These are phyloP conservation scores for Lamellibrachia columna DNA, from an alignment of 2,888 invertebrate genomes.

Conservation along the genomic window DNA sequence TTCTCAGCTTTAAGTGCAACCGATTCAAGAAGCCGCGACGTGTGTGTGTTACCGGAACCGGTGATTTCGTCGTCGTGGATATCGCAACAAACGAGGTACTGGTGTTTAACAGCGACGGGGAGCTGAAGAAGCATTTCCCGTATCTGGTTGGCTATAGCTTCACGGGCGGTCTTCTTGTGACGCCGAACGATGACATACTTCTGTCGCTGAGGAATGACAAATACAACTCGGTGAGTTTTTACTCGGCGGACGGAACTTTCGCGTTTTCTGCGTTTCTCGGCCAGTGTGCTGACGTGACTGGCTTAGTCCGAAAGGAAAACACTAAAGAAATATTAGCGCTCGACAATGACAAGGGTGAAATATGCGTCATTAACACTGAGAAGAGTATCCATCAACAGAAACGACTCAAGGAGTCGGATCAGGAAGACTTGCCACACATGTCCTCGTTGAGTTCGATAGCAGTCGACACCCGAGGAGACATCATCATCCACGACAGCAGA, in stretches of 20 bases:
- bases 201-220: slow-evolving; percentile 17
- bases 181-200: not conserved
- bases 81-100: not conserved
- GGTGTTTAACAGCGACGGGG: not conserved
- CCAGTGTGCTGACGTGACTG: not conserved
- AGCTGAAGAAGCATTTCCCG: not conserved
- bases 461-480: not conserved
- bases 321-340: not conserved
- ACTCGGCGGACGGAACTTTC: slow-evolving; percentile 18
- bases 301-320: not conserved
- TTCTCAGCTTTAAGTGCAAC: not conserved
- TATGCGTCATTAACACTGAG: not conserved
- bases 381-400: slow-evolving; percentile 11
- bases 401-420: not conserved
- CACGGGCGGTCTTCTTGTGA: not conserved
- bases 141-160: slow-evolving; percentile 5
- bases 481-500: not conserved
- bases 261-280: slow-evolving; percentile 6
- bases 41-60: not conserved
- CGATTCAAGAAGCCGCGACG: not conserved
- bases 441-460: not conserved
- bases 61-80: not conserved
- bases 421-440: not conserved
- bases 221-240: slow-evolving; percentile 20
- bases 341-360: not conserved